phyloP scores from a whole-genome alignment of 2,113 vertebrate species.

The Xiphorhynchus elegans region DNA sequence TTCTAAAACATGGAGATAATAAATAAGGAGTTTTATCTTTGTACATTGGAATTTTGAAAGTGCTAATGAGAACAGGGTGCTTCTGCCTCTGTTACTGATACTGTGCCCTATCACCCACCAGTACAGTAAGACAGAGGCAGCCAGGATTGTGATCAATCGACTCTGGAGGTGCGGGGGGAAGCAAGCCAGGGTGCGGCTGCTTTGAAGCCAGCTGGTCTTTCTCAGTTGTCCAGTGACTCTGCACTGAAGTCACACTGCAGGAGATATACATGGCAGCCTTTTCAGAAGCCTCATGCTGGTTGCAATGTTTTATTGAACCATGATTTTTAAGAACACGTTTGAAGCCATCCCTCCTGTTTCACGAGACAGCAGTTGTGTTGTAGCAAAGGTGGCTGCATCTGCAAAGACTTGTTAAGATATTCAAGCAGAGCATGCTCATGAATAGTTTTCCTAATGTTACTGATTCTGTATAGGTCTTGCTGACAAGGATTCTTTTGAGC shows the following conservation, averaged over 20 bases:
- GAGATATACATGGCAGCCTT: neutral
- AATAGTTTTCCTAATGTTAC: neutral
- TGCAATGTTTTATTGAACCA: neutral
- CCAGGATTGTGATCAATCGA: fast-evolving
- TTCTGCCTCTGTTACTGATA: neutral
- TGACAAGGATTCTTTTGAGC: neutral
- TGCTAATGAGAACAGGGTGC: neutral
- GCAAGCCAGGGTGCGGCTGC: neutral
- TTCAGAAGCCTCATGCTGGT: neutral
- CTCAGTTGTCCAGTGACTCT: neutral
- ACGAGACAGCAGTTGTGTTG: neutral
- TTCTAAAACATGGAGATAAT: neutral
- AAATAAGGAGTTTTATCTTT: neutral
- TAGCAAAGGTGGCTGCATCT: neutral
- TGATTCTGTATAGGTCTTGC: neutral
- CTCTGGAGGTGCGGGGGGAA: neutral
- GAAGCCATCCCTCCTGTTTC: neutral
- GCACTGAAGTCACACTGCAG: neutral
- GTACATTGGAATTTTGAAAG: neutral
- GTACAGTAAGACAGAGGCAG: neutral
- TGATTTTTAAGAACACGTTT: neutral
- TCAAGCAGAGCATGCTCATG: neutral
- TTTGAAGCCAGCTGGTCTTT: neutral
- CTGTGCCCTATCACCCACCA: neutral
- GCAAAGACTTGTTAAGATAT: neutral